phyloP scores from a whole-genome alignment of 2,797 vertebrate species.

The Pipistrellus pygmaeus region DNA sequence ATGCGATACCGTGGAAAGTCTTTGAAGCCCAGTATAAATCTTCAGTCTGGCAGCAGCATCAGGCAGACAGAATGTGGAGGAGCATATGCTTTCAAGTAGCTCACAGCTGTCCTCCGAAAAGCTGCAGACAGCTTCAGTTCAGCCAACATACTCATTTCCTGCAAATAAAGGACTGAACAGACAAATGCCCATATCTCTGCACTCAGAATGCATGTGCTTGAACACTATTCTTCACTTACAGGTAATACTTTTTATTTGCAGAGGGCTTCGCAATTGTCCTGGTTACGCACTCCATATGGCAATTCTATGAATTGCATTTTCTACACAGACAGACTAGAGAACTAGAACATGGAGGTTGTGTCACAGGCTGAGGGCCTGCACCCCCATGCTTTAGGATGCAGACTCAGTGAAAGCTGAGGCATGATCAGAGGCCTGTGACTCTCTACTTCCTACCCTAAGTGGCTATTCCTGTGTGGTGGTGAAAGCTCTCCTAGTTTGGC shows the following conservation, averaged over 20 bases:
- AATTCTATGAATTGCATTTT: slow-evolving; percentile 27
- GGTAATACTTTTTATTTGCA: slow-evolving; percentile 41
- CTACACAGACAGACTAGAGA: slow-evolving; percentile 12
- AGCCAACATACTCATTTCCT: slow-evolving; percentile 70
- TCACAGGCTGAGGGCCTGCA: not conserved
- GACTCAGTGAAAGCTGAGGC: not conserved
- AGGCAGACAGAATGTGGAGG: slow-evolving; percentile 65
- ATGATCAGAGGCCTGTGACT: not conserved
- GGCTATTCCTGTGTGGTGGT: not conserved
- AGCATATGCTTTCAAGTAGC: slow-evolving; percentile 77
- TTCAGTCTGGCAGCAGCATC: slow-evolving; percentile 68
- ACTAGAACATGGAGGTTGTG: not conserved
- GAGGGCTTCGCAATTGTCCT: not conserved
- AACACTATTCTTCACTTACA: slow-evolving; percentile 35
- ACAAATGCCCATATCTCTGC: slow-evolving; percentile 43
- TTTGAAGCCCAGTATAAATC: slow-evolving; percentile 69
- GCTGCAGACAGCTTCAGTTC: slow-evolving; percentile 62
- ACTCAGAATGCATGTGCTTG: slow-evolving; percentile 31
- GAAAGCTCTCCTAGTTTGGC: not conserved
- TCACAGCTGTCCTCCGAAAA: slow-evolving; percentile 74
- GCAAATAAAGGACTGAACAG: slow-evolving; percentile 64
- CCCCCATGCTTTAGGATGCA: not conserved
- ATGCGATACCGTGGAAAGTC: slow-evolving; percentile 60
- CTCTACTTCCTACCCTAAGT: not conserved
- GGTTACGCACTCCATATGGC: not conserved